phyloP scores from a whole-genome alignment of 1,140 invertebrate genomes.

The Megathymus violae region DNA sequence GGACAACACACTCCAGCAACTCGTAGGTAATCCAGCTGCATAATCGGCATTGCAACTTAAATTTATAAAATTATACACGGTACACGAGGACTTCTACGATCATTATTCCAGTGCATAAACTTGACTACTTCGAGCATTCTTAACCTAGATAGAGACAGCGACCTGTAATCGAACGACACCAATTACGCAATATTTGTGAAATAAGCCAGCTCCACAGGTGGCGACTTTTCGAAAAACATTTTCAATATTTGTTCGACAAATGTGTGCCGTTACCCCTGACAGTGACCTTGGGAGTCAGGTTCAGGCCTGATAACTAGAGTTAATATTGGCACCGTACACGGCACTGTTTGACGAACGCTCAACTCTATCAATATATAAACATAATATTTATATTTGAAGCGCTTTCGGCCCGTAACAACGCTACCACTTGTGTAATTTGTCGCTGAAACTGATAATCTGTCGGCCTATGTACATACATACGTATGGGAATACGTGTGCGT shows the following conservation, averaged over 20 bases:
- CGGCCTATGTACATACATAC: conserved; percentile 32
- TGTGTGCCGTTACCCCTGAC: conserved; percentile 65
- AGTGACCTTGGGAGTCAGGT: conserved; percentile 66
- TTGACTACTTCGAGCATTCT: too few species aligned
- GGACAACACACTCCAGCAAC: too few species aligned
- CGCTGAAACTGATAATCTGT: conserved; percentile 75
- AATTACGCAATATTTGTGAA: conserved; percentile 32
- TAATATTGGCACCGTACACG: conserved; percentile 80
- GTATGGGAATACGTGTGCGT: conserved; percentile 31
- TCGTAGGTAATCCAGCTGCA: too few species aligned
- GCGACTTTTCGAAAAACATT: conserved; percentile 44
- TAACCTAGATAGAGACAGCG: too few species aligned
- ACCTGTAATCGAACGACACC: conserved; percentile 3
- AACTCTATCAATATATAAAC: conserved; percentile 83
- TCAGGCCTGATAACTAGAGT: conserved; percentile 78
- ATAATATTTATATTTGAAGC: conserved; percentile 82
- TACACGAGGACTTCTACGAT: too few species aligned
- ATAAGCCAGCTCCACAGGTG: conserved; percentile 35
- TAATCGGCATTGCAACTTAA: too few species aligned
- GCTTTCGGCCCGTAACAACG: conserved; percentile 67
- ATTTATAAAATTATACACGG: too few species aligned
- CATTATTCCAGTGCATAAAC: too few species aligned
- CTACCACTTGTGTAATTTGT: conserved; percentile 76
- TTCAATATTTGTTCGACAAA: conserved; percentile 70
- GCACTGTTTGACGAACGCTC: conserved; percentile 78